These are phyloP conservation scores for Melanchra persicariae DNA, from an alignment of 2,888 invertebrate genomes.

Conservation along the genomic window DNA sequence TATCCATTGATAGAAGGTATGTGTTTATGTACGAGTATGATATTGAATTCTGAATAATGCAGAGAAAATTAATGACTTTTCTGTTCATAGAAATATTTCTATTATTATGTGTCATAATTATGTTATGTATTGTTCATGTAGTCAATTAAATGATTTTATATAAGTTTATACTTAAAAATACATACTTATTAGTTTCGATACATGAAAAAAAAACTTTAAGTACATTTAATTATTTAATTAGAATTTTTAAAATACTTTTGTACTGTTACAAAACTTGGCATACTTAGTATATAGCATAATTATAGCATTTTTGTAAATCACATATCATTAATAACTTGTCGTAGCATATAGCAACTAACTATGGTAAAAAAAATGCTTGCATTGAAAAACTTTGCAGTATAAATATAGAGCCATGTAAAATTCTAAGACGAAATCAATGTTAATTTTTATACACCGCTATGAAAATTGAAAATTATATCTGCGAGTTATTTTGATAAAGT, in stretches of 20 bases:
- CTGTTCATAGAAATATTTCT: not conserved
- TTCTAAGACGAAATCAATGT: not conserved
- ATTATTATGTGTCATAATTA: not conserved
- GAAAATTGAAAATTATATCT: constrained; percentile 2
- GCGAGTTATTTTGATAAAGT: constrained; percentile 5
- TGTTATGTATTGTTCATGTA: not conserved
- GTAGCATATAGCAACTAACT: not conserved
- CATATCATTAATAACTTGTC: not conserved
- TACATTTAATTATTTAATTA: constrained; percentile 1
- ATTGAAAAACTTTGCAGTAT: not conserved
- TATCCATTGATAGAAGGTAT: not conserved
- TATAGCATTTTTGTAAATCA: not conserved
- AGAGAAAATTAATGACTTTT: not conserved
- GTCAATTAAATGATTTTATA: not conserved
- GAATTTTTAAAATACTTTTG: not conserved
- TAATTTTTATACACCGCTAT: not conserved
- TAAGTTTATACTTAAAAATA: not conserved
- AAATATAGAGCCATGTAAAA: not conserved
- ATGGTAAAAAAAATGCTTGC: not conserved
- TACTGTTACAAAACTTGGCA: constrained; percentile 12
- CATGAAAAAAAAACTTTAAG: constrained; percentile 4
- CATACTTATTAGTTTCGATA: not conserved
- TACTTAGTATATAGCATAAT: not conserved
- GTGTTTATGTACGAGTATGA: too few relatives aligned
- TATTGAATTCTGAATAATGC: not conserved